Base-by-base conservation (phyloP, 2,888 invertebrate genomes). In the Rhingia rostrata region DNA sequence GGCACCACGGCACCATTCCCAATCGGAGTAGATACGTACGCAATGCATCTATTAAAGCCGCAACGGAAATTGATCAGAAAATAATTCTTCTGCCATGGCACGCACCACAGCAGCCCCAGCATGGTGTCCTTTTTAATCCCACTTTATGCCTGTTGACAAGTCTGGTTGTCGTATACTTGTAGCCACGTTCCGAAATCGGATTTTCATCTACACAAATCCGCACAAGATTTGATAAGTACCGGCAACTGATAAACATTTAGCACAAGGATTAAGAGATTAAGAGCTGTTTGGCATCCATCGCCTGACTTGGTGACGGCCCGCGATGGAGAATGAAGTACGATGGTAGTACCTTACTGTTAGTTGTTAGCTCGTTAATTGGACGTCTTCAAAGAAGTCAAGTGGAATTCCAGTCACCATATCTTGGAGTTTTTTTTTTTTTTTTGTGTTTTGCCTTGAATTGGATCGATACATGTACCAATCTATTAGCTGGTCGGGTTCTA, bases 201-300 rank as follows among this genome's bases (percentile, higher is more conserved):
- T 56, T 56, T 73, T 58, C 63, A 64, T 81, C 60, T 45, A 56
- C 66, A 37, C 47, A 69, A 75, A 60, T 51, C 41, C 63, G 33
- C 7, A 30, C 12, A 3, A 45, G 54, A 75, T 83, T 74, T 84
- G 84, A 84, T 84, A 84, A 84, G 79, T 84, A 60, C 69, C 63
- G 69, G 58, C 60, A 70, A 80, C 74, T 74, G 83, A 84, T 84
- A 84, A 84, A 80, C 69, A 84, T 80, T 75, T 61, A 79, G 83
- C 73, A 47, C 73, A 79, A 39, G 79, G 69, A 83, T 83, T 83
- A 73, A 74, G 73, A 79, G 79, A 79, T 83, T 83, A 83, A 49
- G 30, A 81, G 75, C 51, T 39, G 75, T 69, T 67, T 75, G 60
- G 63, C 74, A 69, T 22, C 22, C 22, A 22, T 22, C 22, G 67